These are phyloP conservation scores for Columba guinea DNA, from an alignment of 2,797 vertebrate genomes.

Conservation along the genomic window DNA sequence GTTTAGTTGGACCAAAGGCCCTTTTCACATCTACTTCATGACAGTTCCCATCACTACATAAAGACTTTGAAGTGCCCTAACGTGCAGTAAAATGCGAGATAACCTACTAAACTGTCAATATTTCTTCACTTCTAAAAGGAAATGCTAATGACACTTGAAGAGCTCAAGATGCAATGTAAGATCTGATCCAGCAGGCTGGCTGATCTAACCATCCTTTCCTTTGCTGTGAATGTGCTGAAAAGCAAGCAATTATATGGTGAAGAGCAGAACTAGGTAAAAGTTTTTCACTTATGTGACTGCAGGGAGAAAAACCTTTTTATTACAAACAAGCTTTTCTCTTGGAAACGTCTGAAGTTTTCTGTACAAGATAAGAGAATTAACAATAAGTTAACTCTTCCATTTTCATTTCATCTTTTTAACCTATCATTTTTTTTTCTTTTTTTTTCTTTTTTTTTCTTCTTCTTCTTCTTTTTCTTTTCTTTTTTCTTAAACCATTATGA, in stretches of 20 bases:
- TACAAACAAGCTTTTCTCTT: constrained; percentile 9
- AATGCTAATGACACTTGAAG: constrained; percentile 69
- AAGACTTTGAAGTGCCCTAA: constrained; percentile 74
- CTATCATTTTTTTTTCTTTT: not conserved
- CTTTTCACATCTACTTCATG: constrained; percentile 66
- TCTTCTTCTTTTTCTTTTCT: no score
- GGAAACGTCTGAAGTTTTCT: not conserved
- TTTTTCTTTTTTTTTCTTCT: no score
- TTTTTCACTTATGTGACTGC: constrained; percentile 25
- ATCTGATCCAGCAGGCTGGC: constrained; percentile 48
- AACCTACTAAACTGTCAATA: constrained; percentile 72
- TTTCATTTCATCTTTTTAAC: not conserved
- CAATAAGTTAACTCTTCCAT: not conserved
- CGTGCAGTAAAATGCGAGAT: constrained; percentile 57
- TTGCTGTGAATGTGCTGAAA: constrained; percentile 26
- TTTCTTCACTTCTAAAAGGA: constrained; percentile 69
- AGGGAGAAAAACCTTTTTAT: constrained; percentile 23
- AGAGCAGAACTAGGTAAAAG: constrained; percentile 21
- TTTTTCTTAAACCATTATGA: not conserved
- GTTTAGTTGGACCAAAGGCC: constrained; percentile 71
- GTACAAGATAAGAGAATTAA: not conserved
- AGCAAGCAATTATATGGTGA: constrained; percentile 60
- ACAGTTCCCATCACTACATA: constrained; percentile 69
- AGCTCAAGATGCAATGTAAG: constrained; percentile 55
- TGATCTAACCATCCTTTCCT: constrained; percentile 46